Conservation (phyloP, 2,888 invertebrate species). For the Adineta ricciae region DNA sequence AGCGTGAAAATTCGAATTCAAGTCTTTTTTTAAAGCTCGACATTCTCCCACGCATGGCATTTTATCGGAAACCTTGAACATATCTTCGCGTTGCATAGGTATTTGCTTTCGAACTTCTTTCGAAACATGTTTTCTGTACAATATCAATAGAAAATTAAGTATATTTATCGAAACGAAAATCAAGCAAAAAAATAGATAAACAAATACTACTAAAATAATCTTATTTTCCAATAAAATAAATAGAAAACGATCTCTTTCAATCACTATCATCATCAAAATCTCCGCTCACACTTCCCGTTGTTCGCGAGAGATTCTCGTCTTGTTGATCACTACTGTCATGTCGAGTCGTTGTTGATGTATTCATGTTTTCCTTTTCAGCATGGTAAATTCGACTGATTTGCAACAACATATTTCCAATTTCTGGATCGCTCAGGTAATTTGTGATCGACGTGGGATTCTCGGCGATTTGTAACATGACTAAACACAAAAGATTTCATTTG, state of each 20-base stretch:
- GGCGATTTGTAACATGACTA: constrained; percentile 54
- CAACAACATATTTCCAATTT: constrained; percentile 60
- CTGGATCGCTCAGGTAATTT: constrained; percentile 62
- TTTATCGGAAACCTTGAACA: too few species aligned
- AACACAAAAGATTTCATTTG: too few species aligned
- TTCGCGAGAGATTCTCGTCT: not conserved
- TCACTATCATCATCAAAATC: constrained; percentile 4
- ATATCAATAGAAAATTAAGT: not conserved
- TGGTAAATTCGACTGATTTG: constrained; percentile 57
- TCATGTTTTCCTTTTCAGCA: constrained; percentile 41
- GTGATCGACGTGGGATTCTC: constrained; percentile 59
- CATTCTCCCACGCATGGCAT: too few species aligned
- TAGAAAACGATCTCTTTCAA: not conserved
- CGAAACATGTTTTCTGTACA: too few species aligned
- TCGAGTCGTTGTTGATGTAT: not conserved
- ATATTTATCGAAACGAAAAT: not conserved
- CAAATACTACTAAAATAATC: constrained; percentile 1
- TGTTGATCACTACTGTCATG: not conserved
- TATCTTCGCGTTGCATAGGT: too few species aligned
- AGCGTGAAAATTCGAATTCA: too few species aligned
- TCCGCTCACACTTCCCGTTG: not conserved
- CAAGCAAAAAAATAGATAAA: not conserved
- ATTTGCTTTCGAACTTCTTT: too few species aligned
- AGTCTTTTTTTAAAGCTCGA: too few species aligned
- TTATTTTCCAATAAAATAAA: not conserved